phyloP scores from a whole-genome alignment of 2,113 vertebrate genomes.

The Gymnarchus niloticus region DNA sequence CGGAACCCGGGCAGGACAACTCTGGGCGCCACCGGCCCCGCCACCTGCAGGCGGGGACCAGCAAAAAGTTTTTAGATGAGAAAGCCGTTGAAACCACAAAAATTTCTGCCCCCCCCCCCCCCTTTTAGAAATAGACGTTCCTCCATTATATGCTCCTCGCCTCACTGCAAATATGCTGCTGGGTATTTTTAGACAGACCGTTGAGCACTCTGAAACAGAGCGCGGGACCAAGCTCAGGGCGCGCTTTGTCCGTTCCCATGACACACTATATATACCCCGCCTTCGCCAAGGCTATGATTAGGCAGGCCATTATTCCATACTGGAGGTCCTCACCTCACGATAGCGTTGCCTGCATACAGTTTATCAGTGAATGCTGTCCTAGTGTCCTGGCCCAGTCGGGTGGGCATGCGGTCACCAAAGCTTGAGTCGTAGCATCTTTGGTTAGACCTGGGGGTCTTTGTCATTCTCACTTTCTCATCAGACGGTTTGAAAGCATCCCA shows the following conservation, averaged over 20 bases:
- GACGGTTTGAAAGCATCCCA: not conserved
- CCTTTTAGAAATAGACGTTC: no score
- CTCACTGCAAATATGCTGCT: not conserved
- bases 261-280: conserved; percentile 3
- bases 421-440: not conserved
- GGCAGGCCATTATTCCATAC: not conserved
- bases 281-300: not conserved
- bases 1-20: not conserved
- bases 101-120: not conserved
- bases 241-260: conserved; percentile 18
- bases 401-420: not conserved
- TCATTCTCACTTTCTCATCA: not conserved
- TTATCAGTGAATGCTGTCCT: no score
- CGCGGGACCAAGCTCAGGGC: not conserved
- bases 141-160: no score
- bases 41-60: no score
- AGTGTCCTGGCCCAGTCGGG: not conserved
- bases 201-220: not conserved
- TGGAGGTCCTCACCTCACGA: not conserved
- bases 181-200: conserved; percentile 1
- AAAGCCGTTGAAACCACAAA: no score
- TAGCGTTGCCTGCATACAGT: not conserved
- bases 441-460: not conserved
- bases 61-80: no score
- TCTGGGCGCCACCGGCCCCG: not conserved